Percentiles rank a stretch among this genome's conserved stretches.
These are phyloP conservation scores for Bursaphelenchus okinawaensis DNA, from an alignment of 2,888 invertebrate genomes.

Conservation along the genomic window DNA sequence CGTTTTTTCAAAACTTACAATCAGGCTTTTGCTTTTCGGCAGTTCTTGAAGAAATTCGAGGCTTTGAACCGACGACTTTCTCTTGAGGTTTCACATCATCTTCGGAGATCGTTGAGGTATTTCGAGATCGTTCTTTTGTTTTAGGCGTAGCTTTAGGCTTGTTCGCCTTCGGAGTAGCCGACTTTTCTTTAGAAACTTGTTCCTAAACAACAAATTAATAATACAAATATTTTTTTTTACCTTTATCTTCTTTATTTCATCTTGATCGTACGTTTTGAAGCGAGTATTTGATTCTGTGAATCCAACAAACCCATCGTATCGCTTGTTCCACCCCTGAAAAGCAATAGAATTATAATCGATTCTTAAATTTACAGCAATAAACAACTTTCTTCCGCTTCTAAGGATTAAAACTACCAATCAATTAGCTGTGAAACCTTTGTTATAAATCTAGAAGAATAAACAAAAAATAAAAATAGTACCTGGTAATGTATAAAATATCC, in stretches of 20 bases:
- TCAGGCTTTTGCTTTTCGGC: neutral
- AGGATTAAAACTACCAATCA: too few relatives aligned
- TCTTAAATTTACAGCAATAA: too few relatives aligned
- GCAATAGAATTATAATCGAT: too few relatives aligned
- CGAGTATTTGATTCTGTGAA: constrained; percentile 11
- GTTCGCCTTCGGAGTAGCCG: neutral
- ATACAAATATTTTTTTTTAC: neutral
- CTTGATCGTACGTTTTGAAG: constrained; percentile 10
- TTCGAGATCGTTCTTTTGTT: neutral
- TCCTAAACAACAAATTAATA: neutral
- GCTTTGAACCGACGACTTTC: neutral
- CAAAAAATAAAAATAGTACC: neutral
- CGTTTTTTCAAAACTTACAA: neutral
- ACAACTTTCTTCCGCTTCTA: too few relatives aligned
- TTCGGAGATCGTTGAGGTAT: neutral
- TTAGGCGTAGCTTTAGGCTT: neutral
- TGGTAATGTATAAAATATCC: constrained; percentile 7
- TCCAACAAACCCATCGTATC: constrained; percentile 17
- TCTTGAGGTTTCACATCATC: neutral
- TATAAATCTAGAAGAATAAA: neutral
- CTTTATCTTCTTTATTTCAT: constrained; percentile 1
- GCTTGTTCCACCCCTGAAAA: constrained; percentile 20
- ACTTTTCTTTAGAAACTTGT: constrained; percentile 5
- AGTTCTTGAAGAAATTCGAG: neutral
- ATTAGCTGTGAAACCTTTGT: too few relatives aligned